Conservation (phyloP, 2,113 vertebrate genomes). For the Colinus virginianus region DNA sequence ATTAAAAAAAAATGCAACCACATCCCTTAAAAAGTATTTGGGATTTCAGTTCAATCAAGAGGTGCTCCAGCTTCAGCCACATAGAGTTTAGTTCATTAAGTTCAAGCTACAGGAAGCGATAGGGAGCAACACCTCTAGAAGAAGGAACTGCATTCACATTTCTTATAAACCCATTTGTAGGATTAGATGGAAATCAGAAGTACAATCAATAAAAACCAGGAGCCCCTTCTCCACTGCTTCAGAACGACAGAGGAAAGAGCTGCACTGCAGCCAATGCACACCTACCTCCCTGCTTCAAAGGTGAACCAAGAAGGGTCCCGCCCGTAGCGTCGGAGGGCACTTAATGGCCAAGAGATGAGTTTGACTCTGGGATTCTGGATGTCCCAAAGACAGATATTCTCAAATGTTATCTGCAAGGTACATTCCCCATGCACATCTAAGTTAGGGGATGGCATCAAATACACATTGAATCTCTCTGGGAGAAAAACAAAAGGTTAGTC, state of each 20-base stretch:
- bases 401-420: conserved; percentile 87
- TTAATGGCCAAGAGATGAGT: conserved; percentile 86
- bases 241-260: neutral
- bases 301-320: conserved; percentile 87
- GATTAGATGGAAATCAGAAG: neutral
- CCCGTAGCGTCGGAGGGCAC: conserved; percentile 84
- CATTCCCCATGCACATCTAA: conserved; percentile 89
- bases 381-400: conserved; percentile 88
- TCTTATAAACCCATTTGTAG: neutral
- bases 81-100: neutral
- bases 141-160: neutral
- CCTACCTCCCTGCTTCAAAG: conserved; percentile 88
- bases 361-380: conserved; percentile 84
- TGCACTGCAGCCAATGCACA: fast-evolving
- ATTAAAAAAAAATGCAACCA: neutral
- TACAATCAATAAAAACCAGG: neutral
- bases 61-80: neutral
- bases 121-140: neutral
- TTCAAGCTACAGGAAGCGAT: neutral
- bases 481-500: conserved; percentile 84
- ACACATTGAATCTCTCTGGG: conserved; percentile 90
- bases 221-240: neutral
- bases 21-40: neutral
- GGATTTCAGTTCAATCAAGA: neutral
- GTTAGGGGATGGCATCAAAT: conserved; percentile 88